phyloP scores from a whole-genome alignment of 1,140 invertebrate genomes.

The Papilio polyxenes region DNA sequence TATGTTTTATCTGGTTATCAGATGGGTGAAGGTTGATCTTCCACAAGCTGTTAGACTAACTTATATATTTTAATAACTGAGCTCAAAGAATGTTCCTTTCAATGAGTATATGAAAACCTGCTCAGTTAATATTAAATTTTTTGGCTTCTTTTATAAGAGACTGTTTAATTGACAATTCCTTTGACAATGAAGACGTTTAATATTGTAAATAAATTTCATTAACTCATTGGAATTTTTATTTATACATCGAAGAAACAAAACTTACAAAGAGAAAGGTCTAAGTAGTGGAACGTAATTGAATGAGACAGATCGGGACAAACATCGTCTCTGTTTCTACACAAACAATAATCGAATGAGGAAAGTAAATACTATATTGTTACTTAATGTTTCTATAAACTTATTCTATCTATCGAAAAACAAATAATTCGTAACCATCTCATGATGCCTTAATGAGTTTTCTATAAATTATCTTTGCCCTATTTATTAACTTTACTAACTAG shows the following conservation, averaged over 20 bases:
- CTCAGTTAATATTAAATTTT: too few relatives aligned
- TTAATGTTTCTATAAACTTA: conserved; percentile 6
- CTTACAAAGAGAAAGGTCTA: not conserved
- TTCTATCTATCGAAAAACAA: not conserved
- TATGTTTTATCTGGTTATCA: too few relatives aligned
- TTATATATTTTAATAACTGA: too few relatives aligned
- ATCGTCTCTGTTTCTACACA: not conserved
- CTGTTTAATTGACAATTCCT: not conserved
- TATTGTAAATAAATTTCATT: not conserved
- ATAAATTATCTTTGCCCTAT: not conserved
- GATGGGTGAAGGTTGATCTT: too few relatives aligned
- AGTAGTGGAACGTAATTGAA: not conserved
- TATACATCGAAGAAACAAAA: not conserved
- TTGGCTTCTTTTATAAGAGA: too few relatives aligned
- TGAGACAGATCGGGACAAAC: conserved; percentile 4
- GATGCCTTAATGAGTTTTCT: not conserved
- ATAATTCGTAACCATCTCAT: not conserved
- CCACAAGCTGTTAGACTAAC: too few relatives aligned
- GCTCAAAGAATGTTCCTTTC: too few relatives aligned
- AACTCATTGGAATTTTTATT: not conserved
- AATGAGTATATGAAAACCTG: too few relatives aligned
- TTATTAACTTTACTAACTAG: too few relatives aligned
- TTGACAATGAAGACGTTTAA: not conserved
- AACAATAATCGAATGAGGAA: not conserved
- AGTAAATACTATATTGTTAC: not conserved